phyloP scores from a whole-genome alignment of 2,113 vertebrate genomes.

The Corapipo altera region DNA sequence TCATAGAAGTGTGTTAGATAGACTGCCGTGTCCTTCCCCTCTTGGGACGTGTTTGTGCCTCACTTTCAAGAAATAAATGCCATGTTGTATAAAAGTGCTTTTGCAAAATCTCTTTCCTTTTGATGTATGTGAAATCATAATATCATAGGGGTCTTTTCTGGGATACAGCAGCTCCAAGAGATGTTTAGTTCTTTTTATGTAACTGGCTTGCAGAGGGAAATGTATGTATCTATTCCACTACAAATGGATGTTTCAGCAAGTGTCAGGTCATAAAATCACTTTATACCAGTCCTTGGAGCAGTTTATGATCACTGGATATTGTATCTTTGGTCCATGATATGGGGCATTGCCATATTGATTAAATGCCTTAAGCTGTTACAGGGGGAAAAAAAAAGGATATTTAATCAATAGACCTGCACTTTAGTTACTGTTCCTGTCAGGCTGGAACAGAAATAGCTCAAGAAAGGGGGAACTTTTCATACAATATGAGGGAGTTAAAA shows the following conservation, averaged over 20 bases:
- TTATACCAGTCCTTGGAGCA: constrained; percentile 8
- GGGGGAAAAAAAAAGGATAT: constrained; percentile 35
- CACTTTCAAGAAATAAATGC: background rate
- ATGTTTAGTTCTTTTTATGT: constrained; percentile 10
- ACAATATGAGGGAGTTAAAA: background rate
- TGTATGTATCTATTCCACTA: constrained; percentile 1
- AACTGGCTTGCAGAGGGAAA: constrained; percentile 13
- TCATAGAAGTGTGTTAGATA: background rate
- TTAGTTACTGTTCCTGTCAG: constrained; percentile 61
- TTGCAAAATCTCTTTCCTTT: background rate
- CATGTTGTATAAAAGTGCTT: background rate
- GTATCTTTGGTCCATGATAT: constrained; percentile 22
- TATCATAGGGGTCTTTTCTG: background rate
- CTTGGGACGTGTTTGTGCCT: constrained; percentile 1
- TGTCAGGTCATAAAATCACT: constrained; percentile 38
- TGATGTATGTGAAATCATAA: constrained; percentile 5
- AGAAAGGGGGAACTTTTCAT: background rate
- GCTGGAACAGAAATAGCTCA: constrained; percentile 38
- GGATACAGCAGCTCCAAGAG: background rate
- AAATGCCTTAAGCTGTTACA: constrained; percentile 50
- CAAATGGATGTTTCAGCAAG: background rate
- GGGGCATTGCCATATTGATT: constrained; percentile 65
- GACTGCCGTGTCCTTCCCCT: background rate
- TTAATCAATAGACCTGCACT: constrained; percentile 62
- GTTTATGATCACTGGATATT: constrained; percentile 43